phyloP scores from a whole-genome alignment of 2,888 invertebrate genomes.

The Cryptophagus acutangulus region DNA sequence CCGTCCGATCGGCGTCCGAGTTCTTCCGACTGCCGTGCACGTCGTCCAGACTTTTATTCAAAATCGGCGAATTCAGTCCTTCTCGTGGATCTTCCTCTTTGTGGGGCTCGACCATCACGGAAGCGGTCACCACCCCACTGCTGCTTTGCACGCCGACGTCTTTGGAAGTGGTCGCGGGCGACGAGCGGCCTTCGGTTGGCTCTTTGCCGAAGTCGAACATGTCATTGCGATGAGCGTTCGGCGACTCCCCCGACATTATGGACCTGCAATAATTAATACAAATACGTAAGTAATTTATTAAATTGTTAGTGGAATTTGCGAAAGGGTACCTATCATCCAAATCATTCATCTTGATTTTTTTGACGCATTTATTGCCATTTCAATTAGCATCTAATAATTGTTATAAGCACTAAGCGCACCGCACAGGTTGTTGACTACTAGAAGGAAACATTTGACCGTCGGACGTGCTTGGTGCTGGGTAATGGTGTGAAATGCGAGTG shows the following conservation, averaged over 20 bases:
- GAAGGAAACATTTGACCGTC: too few species aligned
- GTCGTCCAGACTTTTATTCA: conserved; percentile 20
- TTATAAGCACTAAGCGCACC: too few species aligned
- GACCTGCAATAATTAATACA: too few species aligned
- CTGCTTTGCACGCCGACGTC: conserved; percentile 30
- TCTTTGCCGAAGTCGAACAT: conserved; percentile 33
- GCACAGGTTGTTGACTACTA: too few species aligned
- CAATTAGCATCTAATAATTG: too few species aligned
- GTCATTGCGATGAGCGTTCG: conserved; percentile 32
- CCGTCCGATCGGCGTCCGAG: conserved; percentile 26
- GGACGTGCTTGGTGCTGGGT: too few species aligned
- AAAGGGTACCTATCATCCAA: not conserved
- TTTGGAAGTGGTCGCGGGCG: conserved; percentile 34
- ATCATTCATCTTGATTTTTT: too few species aligned
- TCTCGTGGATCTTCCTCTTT: conserved; percentile 24
- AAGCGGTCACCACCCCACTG: conserved; percentile 25
- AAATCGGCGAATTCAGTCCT: conserved; percentile 25
- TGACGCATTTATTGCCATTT: too few species aligned
- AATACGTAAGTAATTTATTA: too few species aligned
- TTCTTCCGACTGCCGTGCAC: conserved; percentile 4
- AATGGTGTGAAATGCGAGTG: too few species aligned
- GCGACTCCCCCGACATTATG: conserved; percentile 39
- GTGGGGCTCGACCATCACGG: conserved; percentile 32
- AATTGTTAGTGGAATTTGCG: conserved; percentile 1
- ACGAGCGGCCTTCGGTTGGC: conserved; percentile 26